Evolutionary conservation across 2,113 vertebrate species (phyloP).

Genomic region (Phalacrocorax brasilianus): DNA sequence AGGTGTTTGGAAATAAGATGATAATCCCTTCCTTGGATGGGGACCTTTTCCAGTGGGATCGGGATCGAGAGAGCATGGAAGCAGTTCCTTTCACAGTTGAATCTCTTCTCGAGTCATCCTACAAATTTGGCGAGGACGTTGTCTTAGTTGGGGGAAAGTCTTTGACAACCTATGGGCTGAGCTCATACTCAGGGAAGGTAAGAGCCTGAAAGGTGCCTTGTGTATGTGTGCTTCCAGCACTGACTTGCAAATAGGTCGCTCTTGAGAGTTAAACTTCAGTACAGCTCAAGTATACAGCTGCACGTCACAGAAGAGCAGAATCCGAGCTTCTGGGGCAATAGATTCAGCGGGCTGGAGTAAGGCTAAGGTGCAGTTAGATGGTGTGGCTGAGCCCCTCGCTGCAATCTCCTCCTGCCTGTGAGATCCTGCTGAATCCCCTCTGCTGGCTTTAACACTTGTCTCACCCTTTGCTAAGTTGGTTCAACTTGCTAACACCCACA

Average conservation of each 20-base stretch:
- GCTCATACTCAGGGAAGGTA: conserved; percentile 93
- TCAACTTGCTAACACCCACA: background rate
- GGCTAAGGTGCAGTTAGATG: background rate
- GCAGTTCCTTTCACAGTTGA: conserved; percentile 97
- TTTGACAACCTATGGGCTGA: conserved; percentile 92
- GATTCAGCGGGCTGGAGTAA: background rate
- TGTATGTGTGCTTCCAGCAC: rapidly evolving
- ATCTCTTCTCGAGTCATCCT: conserved; percentile 94
- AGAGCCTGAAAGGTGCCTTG: background rate
- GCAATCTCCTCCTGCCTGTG: background rate
- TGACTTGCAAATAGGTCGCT: background rate
- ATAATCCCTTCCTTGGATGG: conserved; percentile 98
- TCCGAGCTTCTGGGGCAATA: background rate
- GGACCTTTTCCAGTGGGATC: conserved; percentile 96
- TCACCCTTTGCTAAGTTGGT: background rate
- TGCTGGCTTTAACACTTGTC: background rate
- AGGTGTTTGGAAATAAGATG: conserved; percentile 98
- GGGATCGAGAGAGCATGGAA: conserved; percentile 95
- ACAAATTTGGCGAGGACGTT: conserved; percentile 92
- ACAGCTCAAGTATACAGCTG: background rate
- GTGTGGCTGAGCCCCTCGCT: background rate
- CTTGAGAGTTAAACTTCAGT: background rate
- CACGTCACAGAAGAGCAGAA: background rate
- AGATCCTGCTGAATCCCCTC: background rate
- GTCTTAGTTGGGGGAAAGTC: conserved; percentile 96